These are phyloP conservation scores for Scotopteryx bipunctaria DNA, from an alignment of 2,888 invertebrate genomes.

Conservation along the genomic window DNA sequence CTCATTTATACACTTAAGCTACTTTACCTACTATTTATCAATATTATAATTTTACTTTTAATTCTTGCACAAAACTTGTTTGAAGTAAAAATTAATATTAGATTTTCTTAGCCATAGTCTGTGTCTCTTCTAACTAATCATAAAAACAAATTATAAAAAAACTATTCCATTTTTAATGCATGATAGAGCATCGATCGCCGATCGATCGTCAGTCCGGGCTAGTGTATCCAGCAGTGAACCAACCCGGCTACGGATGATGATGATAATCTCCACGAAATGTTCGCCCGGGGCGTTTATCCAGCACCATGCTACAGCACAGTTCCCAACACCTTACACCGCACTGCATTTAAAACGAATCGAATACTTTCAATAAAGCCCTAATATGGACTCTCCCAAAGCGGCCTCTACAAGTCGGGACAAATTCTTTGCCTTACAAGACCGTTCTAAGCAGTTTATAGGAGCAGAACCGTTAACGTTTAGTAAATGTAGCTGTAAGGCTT, in stretches of 20 bases:
- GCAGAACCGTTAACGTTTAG: slow-evolving; percentile 9
- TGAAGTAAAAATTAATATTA: too few relatives aligned
- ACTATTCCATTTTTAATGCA: too few relatives aligned
- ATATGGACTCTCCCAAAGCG: slow-evolving; percentile 10
- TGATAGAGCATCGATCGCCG: too few relatives aligned
- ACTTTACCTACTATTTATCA: too few relatives aligned
- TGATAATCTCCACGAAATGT: not conserved
- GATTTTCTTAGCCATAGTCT: too few relatives aligned
- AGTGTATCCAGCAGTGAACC: not conserved
- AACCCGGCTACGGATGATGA: not conserved
- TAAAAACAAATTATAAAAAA: too few relatives aligned
- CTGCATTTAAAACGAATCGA: slow-evolving; percentile 19
- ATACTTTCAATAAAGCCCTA: slow-evolving; percentile 24
- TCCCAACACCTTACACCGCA: slow-evolving; percentile 9
- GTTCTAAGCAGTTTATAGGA: slow-evolving; percentile 9
- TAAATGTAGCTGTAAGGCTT: slow-evolving; percentile 2
- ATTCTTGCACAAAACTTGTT: too few relatives aligned
- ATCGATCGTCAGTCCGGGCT: too few relatives aligned
- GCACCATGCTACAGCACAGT: slow-evolving; percentile 6
- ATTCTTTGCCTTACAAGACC: slow-evolving; percentile 19
- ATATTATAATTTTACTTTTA: too few relatives aligned
- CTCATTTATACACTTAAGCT: slow-evolving; percentile 5
- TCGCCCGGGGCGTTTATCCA: not conserved
- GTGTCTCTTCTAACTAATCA: too few relatives aligned
- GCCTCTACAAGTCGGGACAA: slow-evolving; percentile 12